Evolutionary conservation across 2,113 vertebrate genomes (phyloP), one percentile per base, ranked within the genome.

Genomic region (Numenius arquata): DNA sequence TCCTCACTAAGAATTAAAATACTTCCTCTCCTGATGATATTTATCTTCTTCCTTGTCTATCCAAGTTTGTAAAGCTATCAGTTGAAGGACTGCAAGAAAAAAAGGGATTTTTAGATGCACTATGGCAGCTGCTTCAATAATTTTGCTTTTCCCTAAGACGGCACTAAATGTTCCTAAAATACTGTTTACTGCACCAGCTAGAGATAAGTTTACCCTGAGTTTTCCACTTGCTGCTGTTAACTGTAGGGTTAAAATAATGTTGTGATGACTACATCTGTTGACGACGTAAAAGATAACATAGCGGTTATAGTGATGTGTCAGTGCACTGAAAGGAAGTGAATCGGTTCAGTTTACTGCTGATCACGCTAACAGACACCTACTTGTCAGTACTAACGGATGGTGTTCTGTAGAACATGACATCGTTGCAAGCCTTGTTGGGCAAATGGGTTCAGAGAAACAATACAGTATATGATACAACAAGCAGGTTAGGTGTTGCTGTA

Each of bases 181-280:
- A 50, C 9, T 63, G 32, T 30, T 77, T 62, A 40, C 17, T 68
- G 7, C 27, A 50, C 38, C 52, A 72, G 47, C 19, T 78, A 40
- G 27, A 67, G 40, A 4, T 19, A 73, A 18, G 7, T 53, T 56
- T 73, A 41, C 5, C 75, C 17, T 73, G 25, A 27, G 43, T 92
- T 41, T 81, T 76, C 30, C 8, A 9, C 16, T 66, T 50, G 14
- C 22, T 63, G 15, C 30, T 70, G 4, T 82, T 86, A 23, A 22
- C 58, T 45, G 4, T n/a, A 48, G 27, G 19, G 12, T 47, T 92
- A 56, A 92, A 93, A 43, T 55, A 52, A 76, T 8, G 6, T 32
- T 0, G 0, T 29, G 11, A 62, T 68, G 34, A 22, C 19, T 75
- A 4, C 1, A 3, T 79, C 15, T 79, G 12, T 23, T 58, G 73